Evolutionary conservation across 2,888 invertebrate species (phyloP), one percentile per base, ranked within the genome.

Genomic region (Chaitophorus viminalis): DNA sequence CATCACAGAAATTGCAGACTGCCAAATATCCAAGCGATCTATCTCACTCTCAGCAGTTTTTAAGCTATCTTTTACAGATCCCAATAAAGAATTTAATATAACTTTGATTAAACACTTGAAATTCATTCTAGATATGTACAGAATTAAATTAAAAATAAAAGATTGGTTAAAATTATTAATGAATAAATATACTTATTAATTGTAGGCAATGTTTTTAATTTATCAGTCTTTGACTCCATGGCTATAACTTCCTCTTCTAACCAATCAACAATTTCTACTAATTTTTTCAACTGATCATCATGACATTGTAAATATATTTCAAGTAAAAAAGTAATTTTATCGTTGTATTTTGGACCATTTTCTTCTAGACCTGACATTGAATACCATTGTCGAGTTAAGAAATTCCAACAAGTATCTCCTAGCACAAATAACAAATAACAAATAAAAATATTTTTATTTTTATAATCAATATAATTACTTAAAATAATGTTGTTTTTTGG

Each of bases 351-450:
- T 18, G 94, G 92, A 25, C 95, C 96, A 89, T 93, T 94, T 90
- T 95, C 95, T 85, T 92, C 91, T 89, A 92, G 90, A 4, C 95
- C 95, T 90, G 94, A 93, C 72, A 92, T 91, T 89, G 93, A 93
- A 90, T 93, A 94, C 96, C 96, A 96, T 89, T 94, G 93, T 86
- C 93, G 93, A 65, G 92, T 93, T 89, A 96, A 92, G 90, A 96
- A 92, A 78, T 92, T 92, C 89, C 93, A 92, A 89, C 93, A 92
- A 29, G 93, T 91, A 18, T 91, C 90, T 36, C 92, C 93, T 91
- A 90, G 46, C 14, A 46, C 46, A 17, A 89, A 90, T 65, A 83
- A 84, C 46, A 88, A 79, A n/a, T 18, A 70, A 36, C 0, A 82
- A 4, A 70, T 31, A 46, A 39, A 31, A 89, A 54, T 25, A 29